Conservation (phyloP, 2,797 vertebrate species). For the Chelmon rostratus region DNA sequence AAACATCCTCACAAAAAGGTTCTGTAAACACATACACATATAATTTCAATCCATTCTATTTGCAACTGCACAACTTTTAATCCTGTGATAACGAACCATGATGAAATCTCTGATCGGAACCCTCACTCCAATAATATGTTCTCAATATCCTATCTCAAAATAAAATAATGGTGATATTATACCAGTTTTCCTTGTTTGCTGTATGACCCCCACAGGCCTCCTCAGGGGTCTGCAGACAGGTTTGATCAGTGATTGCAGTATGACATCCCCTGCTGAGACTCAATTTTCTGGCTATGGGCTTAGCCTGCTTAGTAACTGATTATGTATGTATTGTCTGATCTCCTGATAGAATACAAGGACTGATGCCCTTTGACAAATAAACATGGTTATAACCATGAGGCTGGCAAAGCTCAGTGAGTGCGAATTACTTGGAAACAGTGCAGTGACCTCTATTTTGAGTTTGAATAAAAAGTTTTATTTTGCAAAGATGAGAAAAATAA, state of each 20-base stretch:
- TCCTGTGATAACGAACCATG: background rate
- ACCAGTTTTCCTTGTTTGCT: conserved; percentile 47
- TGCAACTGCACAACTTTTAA: background rate
- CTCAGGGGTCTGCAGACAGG: conserved; percentile 51
- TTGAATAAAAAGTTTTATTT: background rate
- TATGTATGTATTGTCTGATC: conserved; percentile 52
- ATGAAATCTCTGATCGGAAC: conserved; percentile 32
- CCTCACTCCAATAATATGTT: background rate
- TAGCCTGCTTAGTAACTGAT: conserved; percentile 41
- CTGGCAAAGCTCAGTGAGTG: conserved; percentile 1
- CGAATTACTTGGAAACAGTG: conserved; percentile 16
- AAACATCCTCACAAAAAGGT: conserved; percentile 7
- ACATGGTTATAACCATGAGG: conserved; percentile 10
- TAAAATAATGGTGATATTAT: conserved; percentile 44
- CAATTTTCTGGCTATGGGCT: conserved; percentile 53
- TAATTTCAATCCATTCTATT: conserved; percentile 6
- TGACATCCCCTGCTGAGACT: conserved; percentile 60
- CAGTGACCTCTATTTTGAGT: background rate
- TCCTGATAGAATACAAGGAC: conserved; percentile 21
- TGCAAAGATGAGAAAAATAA: conserved; percentile 14
- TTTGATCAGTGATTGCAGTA: conserved; percentile 68
- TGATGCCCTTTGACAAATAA: conserved; percentile 38
- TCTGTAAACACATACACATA: conserved; percentile 17
- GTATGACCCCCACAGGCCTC: conserved; percentile 51
- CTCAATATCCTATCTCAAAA: conserved; percentile 26